Percentiles rank a stretch among this genome's conserved stretches.
These are phyloP conservation scores for Hapalemur alaotrensis DNA, from an alignment of 2,797 vertebrate species.

Conservation along the genomic window DNA sequence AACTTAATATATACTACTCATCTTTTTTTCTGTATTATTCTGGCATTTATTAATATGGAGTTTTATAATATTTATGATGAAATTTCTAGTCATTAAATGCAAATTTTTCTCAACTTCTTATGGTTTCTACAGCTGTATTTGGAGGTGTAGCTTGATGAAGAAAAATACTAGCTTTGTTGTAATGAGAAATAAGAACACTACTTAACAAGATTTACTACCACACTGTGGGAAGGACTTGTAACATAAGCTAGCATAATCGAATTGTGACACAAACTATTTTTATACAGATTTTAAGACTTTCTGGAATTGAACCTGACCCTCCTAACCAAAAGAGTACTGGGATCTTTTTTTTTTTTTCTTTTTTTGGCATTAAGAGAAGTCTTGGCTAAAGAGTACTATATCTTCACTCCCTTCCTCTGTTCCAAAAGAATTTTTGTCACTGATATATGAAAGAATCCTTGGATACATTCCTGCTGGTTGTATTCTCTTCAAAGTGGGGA, in stretches of 20 bases:
- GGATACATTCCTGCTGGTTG: background rate
- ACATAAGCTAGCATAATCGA: background rate
- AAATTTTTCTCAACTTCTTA: slow-evolving; percentile 50
- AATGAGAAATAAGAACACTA: slow-evolving; percentile 33
- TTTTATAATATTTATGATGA: slow-evolving; percentile 64
- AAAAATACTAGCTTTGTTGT: slow-evolving; percentile 32
- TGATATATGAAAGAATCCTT: slow-evolving; percentile 10
- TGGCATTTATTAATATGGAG: slow-evolving; percentile 52
- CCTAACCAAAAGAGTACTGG: background rate
- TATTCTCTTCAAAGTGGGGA: slow-evolving; percentile 4
- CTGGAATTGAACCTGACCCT: slow-evolving; percentile 43
- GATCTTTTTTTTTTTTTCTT: background rate
- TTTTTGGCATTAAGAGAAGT: background rate
- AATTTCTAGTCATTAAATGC: slow-evolving; percentile 56
- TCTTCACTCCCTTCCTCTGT: slow-evolving; percentile 24
- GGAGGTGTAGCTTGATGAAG: slow-evolving; percentile 21
- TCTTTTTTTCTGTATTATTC: slow-evolving; percentile 44
- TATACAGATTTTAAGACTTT: slow-evolving; percentile 22
- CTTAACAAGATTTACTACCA: slow-evolving; percentile 17
- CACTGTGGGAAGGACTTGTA: background rate
- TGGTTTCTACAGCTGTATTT: slow-evolving; percentile 40
- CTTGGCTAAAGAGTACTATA: background rate
- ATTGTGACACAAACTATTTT: slow-evolving; percentile 39
- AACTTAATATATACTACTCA: slow-evolving; percentile 34
- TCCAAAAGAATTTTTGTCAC: slow-evolving; percentile 9